Evolutionary conservation across 2,113 vertebrate genomes (phyloP), one percentile per base, ranked within the genome.

Genomic region (Nyctibius bracteatus): DNA sequence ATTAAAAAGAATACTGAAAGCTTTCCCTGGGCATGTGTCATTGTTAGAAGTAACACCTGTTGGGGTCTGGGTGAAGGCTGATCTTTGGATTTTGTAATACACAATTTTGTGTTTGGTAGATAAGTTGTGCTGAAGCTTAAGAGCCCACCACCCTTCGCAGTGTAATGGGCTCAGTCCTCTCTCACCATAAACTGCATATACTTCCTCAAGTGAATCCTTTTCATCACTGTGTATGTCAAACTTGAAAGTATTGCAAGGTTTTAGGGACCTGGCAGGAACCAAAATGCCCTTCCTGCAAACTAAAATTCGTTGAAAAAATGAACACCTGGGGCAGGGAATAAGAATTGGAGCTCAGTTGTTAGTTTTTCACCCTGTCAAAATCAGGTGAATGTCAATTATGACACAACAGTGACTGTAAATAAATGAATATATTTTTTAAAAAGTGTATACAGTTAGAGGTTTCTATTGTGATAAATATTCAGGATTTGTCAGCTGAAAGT

Each of bases 21-120:
- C 5, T 77, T 3, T 78, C 10, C 25, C 5, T 66, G 9, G 6
- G 14, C n/a, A 16, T 17, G 2, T 71, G 25, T 75, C 14, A 8
- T 72, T 77, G 41, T 54, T 73, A 47, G 9, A 84, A 58, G 15
- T 35, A 44, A 41, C 23, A 54, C 5, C 4, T 27, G 27, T 1
- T 58, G 51, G 51, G 9, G 15, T 87, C 57, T 75, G 55, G 39
- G 25, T 61, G 37, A 41, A 80, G 19, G 12, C 63, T 78, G 21
- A 12, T 88, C 4, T 88, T 87, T 44, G 27, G 41, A 27, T 90
- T 85, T 52, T 39, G 8, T 73, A 33, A 37, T n/a, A 14, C 18
- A 15, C 16, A 25, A 0, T 5, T 55, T 0, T 17, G 30, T 12
- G 2, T 59, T 31, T 51, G 37, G 28, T 43, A 10, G 23, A 2